A percentile compares a stretch with the other conserved stretches of the same genome.
phyloP scores from a whole-genome alignment of 2,113 vertebrate genomes.

The Synchiropus splendidus region DNA sequence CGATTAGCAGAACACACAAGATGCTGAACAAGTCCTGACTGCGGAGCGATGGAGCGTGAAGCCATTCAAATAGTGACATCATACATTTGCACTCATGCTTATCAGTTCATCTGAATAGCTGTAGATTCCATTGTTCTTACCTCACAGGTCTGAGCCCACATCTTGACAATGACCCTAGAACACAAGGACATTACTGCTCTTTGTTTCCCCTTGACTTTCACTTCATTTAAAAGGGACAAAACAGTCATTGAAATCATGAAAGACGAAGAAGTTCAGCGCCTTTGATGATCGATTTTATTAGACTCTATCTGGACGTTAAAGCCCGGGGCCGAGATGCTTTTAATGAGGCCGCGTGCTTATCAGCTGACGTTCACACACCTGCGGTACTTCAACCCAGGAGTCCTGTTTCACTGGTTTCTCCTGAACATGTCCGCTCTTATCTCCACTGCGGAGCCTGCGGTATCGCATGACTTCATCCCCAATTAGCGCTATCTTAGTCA shows the following conservation, averaged over 20 bases:
- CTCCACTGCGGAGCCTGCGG: constrained; percentile 10
- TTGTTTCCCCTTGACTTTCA: no score
- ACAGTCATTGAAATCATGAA: constrained; percentile 20
- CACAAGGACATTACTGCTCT: no score
- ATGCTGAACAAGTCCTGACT: no score
- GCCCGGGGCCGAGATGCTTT: background rate
- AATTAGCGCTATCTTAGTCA: constrained; percentile 24
- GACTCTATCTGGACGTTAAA: no score
- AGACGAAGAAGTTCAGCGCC: background rate
- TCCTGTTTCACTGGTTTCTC: constrained; percentile 35
- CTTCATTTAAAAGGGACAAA: background rate
- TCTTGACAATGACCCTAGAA: constrained; percentile 38
- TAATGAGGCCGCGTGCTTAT: constrained; percentile 45
- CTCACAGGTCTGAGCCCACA: constrained; percentile 30
- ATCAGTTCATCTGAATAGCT: constrained; percentile 45
- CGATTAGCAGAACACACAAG: no score
- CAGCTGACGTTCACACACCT: constrained; percentile 50
- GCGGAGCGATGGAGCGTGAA: constrained; percentile 2
- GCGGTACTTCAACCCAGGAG: constrained; percentile 24
- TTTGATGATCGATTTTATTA: constrained; percentile 38
- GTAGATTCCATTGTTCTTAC: constrained; percentile 42
- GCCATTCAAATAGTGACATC: constrained; percentile 29
- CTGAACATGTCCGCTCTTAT: constrained; percentile 42
- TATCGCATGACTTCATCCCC: constrained; percentile 42
- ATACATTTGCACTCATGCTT: constrained; percentile 31